Evolutionary conservation across 2,888 invertebrate genomes (phyloP).

Genomic region (Hypomecis atomaria): DNA sequence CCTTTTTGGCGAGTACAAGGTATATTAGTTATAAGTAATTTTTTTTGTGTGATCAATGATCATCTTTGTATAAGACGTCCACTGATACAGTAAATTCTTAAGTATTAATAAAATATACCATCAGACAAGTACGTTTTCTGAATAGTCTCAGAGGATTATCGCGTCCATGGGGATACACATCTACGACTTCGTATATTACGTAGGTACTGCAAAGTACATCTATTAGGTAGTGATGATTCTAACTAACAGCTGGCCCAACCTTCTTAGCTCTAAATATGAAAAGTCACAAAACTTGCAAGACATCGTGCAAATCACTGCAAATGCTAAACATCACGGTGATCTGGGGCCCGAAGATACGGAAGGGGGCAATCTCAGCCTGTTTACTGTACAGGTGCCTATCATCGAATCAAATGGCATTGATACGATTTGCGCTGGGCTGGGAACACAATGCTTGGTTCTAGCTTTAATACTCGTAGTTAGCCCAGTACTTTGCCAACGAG

Average conservation of each 20-base stretch:
- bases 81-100: no score
- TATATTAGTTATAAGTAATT: no score
- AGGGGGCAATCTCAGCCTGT: slow-evolving; percentile 64
- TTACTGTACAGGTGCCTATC: slow-evolving; percentile 65
- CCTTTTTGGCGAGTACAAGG: no score
- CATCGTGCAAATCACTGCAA: slow-evolving; percentile 40
- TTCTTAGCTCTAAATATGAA: neutral
- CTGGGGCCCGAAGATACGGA: slow-evolving; percentile 63
- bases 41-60: neutral
- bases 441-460: neutral
- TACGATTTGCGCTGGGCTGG: slow-evolving; percentile 2
- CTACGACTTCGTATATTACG: neutral
- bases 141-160: no score
- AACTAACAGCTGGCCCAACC: neutral
- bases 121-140: no score
- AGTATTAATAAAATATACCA: no score
- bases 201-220: neutral
- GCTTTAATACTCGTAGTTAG: no score
- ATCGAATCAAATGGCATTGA: slow-evolving; percentile 62
- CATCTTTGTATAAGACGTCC: no score
- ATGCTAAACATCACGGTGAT: slow-evolving; percentile 50
- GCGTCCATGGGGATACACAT: no score
- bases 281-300: slow-evolving; percentile 2
- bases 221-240: neutral
- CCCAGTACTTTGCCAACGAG: no score